Conservation (phyloP, 2,888 invertebrate species). For the Agrenia bidenticulata region DNA sequence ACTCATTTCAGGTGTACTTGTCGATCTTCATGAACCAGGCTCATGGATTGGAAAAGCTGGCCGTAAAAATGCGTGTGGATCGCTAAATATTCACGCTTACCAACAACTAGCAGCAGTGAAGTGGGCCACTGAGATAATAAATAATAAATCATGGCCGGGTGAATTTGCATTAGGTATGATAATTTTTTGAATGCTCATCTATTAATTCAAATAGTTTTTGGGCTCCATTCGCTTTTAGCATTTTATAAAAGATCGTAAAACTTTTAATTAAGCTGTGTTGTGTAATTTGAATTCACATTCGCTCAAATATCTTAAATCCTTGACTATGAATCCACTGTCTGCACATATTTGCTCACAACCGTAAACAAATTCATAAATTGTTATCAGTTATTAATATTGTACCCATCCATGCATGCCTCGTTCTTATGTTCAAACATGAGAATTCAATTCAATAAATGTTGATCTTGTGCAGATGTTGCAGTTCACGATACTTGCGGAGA, state of each 20-base stretch:
- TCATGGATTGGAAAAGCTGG: slow-evolving; percentile 29
- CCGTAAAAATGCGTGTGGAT: slow-evolving; percentile 41
- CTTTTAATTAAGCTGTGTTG: too few relatives aligned
- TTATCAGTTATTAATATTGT: too few relatives aligned
- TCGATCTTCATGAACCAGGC: slow-evolving; percentile 51
- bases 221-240: too few relatives aligned
- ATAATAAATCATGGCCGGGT: slow-evolving; percentile 54
- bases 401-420: not conserved
- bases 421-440: not conserved
- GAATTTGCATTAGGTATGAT: slow-evolving; percentile 53
- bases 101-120: slow-evolving; percentile 54
- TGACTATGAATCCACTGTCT: too few relatives aligned
- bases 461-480: slow-evolving; percentile 46
- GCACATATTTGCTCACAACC: too few relatives aligned
- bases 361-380: too few relatives aligned
- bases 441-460: not conserved
- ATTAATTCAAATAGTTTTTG: too few relatives aligned
- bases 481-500: slow-evolving; percentile 54
- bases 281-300: too few relatives aligned
- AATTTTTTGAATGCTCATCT: too few relatives aligned
- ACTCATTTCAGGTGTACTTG: slow-evolving; percentile 48
- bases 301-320: too few relatives aligned
- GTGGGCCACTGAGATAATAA: slow-evolving; percentile 55
- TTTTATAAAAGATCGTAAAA: too few relatives aligned
- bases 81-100: slow-evolving; percentile 52